Evolutionary conservation across 2,888 invertebrate species (phyloP).

Genomic region (Sinelater perroti): DNA sequence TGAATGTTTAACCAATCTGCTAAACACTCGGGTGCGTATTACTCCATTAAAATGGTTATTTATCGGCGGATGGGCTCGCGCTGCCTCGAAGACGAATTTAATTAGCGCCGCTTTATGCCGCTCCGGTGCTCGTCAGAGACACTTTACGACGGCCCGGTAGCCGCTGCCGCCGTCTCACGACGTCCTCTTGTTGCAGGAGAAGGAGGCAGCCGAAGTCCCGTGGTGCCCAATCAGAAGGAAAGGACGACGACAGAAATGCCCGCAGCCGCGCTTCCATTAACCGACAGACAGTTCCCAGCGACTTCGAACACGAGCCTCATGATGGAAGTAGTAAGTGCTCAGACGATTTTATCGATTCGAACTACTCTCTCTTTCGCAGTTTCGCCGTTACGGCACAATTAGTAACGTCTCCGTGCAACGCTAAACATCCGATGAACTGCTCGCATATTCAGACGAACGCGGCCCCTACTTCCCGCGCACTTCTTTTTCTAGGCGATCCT

Average conservation of each 20-base stretch:
- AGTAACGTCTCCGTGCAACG: background rate
- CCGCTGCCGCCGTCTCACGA: background rate
- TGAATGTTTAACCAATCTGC: conserved; percentile 34
- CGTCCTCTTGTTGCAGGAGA: conserved; percentile 41
- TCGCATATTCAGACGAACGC: conserved; percentile 12
- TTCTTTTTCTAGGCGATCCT: conserved; percentile 20
- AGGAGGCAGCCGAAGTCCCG: conserved; percentile 44
- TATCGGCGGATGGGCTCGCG: conserved; percentile 27
- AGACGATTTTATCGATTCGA: conserved; percentile 27
- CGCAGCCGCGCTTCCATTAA: conserved; percentile 41
- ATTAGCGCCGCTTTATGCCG: background rate
- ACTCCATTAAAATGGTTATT: conserved; percentile 41
- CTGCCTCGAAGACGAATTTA: conserved; percentile 14
- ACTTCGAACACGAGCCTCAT: conserved; percentile 41
- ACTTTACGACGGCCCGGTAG: background rate
- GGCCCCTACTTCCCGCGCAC: conserved; percentile 15
- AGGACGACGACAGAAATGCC: conserved; percentile 45
- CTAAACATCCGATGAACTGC: conserved; percentile 16
- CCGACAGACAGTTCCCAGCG: conserved; percentile 44
- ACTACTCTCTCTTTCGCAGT: conserved; percentile 1
- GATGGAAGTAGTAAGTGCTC: conserved; percentile 47
- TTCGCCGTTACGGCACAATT: background rate
- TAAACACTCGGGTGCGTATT: conserved; percentile 38
- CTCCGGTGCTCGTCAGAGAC: background rate
- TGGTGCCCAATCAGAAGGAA: conserved; percentile 44